These are phyloP conservation scores for Pelmatolapia mariae DNA, from an alignment of 2,113 vertebrate species.

Conservation along the genomic window DNA sequence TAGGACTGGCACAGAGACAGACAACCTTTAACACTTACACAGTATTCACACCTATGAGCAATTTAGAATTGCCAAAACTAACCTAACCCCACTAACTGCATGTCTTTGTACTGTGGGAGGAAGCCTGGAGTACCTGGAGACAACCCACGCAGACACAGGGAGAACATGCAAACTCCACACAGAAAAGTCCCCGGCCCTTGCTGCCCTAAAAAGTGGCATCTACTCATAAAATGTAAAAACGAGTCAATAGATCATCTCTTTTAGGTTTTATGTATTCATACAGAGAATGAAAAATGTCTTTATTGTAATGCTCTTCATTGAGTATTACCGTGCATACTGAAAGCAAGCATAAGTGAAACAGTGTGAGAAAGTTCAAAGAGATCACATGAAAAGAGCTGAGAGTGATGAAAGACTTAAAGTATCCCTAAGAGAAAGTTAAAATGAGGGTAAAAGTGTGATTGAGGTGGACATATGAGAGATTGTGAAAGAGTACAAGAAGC, in stretches of 20 bases:
- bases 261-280: background rate
- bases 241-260: background rate
- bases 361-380: background rate
- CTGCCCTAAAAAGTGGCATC: background rate
- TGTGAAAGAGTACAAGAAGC: background rate
- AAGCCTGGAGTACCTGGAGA: background rate
- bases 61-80: background rate
- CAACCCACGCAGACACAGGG: background rate
- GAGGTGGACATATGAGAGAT: constrained; percentile 10
- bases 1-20: background rate
- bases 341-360: background rate
- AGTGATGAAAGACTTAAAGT: constrained; percentile 26
- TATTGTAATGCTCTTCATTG: background rate
- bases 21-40: background rate
- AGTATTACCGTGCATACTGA: background rate
- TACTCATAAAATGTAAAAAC: background rate
- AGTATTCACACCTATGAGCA: background rate
- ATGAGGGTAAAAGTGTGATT: constrained; percentile 19
- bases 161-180: background rate
- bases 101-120: background rate
- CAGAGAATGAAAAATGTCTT: background rate
- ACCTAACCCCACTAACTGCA: background rate
- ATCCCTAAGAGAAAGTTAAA: constrained; percentile 39
- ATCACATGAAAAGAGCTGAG: constrained; percentile 5
- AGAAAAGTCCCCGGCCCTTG: background rate